Percentiles rank a stretch among this genome's conserved stretches.
Conservation (phyloP, 2,113 vertebrate species). For the Heterotis niloticus region DNA sequence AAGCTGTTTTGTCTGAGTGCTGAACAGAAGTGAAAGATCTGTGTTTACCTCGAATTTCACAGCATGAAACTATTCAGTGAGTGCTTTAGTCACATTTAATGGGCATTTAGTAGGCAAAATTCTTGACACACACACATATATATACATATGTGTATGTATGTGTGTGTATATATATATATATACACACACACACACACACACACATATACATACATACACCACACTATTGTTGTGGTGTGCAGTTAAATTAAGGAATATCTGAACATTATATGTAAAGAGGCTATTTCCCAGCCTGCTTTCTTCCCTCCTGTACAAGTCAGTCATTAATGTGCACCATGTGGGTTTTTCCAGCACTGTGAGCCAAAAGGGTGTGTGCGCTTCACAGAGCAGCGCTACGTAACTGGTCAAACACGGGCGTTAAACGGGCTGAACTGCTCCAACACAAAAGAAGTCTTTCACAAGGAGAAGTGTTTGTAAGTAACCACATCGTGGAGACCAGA, state of each 20-base stretch:
- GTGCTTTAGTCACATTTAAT: too few species aligned
- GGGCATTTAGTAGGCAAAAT: too few species aligned
- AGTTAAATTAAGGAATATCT: neutral
- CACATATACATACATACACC: neutral
- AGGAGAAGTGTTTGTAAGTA: neutral
- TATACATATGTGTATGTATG: too few species aligned
- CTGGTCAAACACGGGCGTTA: slow-evolving; percentile 13
- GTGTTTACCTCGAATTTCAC: too few species aligned
- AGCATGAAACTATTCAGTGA: too few species aligned
- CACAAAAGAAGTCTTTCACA: slow-evolving; percentile 20
- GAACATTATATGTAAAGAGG: neutral
- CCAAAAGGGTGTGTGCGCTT: slow-evolving; percentile 38
- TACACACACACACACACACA: neutral
- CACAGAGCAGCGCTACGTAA: neutral
- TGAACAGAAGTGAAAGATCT: too few species aligned
- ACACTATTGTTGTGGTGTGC: neutral
- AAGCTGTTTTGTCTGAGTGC: too few species aligned
- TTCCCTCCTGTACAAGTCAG: neutral
- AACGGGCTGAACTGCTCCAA: slow-evolving; percentile 9
- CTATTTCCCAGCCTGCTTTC: neutral
- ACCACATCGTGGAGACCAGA: neutral
- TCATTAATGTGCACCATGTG: slow-evolving; percentile 17
- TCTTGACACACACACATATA: too few species aligned
- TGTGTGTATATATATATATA: too few species aligned
- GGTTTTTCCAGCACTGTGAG: slow-evolving; percentile 43